Conservation (phyloP, 2,888 invertebrate species). For the Oxystoma pomonae region DNA sequence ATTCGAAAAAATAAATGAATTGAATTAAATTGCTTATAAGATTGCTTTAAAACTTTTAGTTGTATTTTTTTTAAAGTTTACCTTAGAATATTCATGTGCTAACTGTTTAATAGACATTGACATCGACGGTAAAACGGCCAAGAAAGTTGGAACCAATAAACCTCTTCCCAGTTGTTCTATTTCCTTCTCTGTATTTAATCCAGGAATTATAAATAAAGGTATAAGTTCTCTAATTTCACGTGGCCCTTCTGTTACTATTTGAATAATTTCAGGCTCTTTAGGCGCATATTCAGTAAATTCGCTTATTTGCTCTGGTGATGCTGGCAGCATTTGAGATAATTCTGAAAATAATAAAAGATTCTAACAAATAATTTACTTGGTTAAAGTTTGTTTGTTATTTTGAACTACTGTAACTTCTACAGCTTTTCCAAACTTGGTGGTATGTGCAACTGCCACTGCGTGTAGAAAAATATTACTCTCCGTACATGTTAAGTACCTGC, state of each 20-base stretch:
- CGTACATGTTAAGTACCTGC: too few species aligned
- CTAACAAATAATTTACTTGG: too few species aligned
- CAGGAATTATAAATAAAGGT: slow-evolving; percentile 46
- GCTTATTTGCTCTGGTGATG: slow-evolving; percentile 35
- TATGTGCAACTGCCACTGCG: too few species aligned
- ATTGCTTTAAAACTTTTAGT: too few species aligned
- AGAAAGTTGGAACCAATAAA: slow-evolving; percentile 44
- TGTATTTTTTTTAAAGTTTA: too few species aligned
- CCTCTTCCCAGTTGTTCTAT: slow-evolving; percentile 37
- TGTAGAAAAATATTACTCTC: too few species aligned
- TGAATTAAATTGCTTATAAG: too few species aligned
- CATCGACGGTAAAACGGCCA: slow-evolving; percentile 39
- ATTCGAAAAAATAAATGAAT: too few species aligned
- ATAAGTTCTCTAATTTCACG: slow-evolving; percentile 41
- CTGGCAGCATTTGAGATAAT: slow-evolving; percentile 39
- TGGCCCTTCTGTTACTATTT: slow-evolving; percentile 42
- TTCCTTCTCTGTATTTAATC: slow-evolving; percentile 38
- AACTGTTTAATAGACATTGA: slow-evolving; percentile 34
- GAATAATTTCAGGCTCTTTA: slow-evolving; percentile 38
- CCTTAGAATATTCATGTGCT: slow-evolving; percentile 38
- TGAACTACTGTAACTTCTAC: too few species aligned
- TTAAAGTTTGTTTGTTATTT: too few species aligned
- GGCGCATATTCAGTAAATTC: slow-evolving; percentile 33
- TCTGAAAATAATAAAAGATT: too few species aligned
- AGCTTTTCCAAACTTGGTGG: too few species aligned